Percentiles rank a stretch among this genome's conserved stretches.
Conservation (phyloP, 2,113 vertebrate genomes). For the Peromyscus maniculatus region DNA sequence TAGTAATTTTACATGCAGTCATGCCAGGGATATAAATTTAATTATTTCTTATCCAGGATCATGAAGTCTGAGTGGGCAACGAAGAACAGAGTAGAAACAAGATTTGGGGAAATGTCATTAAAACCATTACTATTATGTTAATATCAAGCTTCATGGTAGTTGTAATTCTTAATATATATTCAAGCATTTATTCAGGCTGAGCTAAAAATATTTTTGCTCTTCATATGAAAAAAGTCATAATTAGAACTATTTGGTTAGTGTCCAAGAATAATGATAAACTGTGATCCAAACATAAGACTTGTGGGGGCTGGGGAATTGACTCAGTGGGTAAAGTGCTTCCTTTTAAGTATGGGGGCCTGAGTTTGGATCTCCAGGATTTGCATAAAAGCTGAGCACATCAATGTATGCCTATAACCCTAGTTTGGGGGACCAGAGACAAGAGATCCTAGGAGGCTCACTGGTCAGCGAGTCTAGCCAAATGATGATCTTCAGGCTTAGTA, state of each 20-base stretch:
- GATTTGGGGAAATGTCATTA: conserved; percentile 29
- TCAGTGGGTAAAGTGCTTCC: not conserved
- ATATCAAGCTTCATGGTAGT: not conserved
- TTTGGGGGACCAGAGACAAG: not conserved
- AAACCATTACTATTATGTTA: conserved; percentile 44
- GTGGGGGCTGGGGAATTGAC: not conserved
- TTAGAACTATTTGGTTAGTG: conserved; percentile 17
- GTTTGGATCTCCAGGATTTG: not conserved
- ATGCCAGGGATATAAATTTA: conserved; percentile 13
- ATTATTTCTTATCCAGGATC: conserved; percentile 40
- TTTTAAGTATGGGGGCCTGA: not conserved
- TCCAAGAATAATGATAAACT: conserved; percentile 40
- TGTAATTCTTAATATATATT: conserved; percentile 37
- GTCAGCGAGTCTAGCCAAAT: not conserved
- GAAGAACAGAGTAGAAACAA: not conserved
- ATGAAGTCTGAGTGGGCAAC: conserved; percentile 6
- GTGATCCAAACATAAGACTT: not conserved
- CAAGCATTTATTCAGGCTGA: not conserved
- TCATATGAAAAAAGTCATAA: conserved; percentile 16
- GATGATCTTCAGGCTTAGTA: not conserved
- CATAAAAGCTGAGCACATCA: not conserved
- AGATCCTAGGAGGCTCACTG: not conserved
- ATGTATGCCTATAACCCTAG: not conserved
- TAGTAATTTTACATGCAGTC: conserved; percentile 25
- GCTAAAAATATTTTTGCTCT: conserved; percentile 34